phyloP scores from a whole-genome alignment of 2,797 vertebrate species.

The Pseudochirops corinnae region DNA sequence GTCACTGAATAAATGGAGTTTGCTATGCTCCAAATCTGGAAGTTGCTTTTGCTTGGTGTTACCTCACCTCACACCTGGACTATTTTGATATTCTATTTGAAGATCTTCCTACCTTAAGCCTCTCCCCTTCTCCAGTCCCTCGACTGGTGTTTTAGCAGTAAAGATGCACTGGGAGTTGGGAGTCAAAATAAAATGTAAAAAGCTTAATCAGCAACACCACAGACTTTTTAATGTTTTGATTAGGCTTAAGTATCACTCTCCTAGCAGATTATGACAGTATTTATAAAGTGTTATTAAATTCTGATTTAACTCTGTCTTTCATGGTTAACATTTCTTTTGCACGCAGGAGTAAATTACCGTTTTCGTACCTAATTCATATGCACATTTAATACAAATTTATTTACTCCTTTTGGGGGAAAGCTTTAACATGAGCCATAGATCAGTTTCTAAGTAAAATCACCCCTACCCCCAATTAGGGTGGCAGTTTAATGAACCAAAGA shows the following conservation, averaged over 20 bases:
- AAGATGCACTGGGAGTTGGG: background rate
- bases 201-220: background rate
- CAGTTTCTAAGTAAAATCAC: background rate
- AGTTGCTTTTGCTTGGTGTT: too few relatives aligned
- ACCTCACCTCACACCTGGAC: background rate
- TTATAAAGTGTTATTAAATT: background rate
- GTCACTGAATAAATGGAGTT: too few relatives aligned
- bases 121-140: background rate
- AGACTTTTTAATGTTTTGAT: background rate
- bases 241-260: background rate
- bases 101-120: background rate
- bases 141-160: background rate
- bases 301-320: background rate
- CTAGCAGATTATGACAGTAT: background rate
- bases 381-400: background rate
- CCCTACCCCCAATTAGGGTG: background rate
- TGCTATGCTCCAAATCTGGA: too few relatives aligned
- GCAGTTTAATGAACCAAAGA: background rate
- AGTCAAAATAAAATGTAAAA: background rate
- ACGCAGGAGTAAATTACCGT: background rate
- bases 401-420: background rate
- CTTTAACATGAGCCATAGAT: background rate
- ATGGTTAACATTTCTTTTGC: background rate
- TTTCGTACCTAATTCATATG: background rate
- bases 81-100: background rate